phyloP scores from a whole-genome alignment of 2,113 vertebrate genomes.

The Pelecanus crispus region DNA sequence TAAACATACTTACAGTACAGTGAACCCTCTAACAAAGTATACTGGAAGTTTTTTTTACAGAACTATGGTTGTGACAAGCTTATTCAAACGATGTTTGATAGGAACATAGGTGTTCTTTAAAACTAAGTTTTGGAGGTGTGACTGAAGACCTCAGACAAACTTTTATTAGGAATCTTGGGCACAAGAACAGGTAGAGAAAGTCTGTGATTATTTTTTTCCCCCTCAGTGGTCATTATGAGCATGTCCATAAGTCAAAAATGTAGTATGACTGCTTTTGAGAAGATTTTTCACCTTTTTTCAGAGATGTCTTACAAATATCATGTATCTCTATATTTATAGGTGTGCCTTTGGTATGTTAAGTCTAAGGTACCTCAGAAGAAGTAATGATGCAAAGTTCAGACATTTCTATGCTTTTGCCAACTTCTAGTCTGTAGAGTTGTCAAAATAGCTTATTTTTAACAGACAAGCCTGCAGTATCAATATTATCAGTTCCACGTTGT shows the following conservation, averaged over 20 bases:
- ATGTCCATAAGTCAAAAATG: background rate
- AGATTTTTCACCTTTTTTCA: background rate
- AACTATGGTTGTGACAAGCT: background rate
- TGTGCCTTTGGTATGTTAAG: background rate
- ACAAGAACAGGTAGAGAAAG: background rate
- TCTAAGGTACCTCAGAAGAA: background rate
- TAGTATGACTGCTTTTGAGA: background rate
- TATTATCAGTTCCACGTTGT: background rate
- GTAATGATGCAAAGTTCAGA: background rate
- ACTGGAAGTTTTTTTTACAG: background rate
- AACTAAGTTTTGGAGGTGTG: background rate
- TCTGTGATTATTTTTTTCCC: background rate
- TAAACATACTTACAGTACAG: background rate
- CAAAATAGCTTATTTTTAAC: background rate
- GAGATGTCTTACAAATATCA: background rate
- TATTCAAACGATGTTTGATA: background rate
- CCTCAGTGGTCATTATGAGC: background rate
- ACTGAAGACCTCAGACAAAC: background rate
- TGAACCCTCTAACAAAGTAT: background rate
- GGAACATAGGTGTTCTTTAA: background rate
- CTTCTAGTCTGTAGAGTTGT: background rate
- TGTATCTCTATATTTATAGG: background rate
- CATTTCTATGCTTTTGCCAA: background rate
- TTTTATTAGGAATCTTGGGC: background rate
- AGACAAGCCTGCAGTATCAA: background rate